Base-by-base conservation (phyloP, 2,797 vertebrate species). In the Sebastiscus tertius region DNA sequence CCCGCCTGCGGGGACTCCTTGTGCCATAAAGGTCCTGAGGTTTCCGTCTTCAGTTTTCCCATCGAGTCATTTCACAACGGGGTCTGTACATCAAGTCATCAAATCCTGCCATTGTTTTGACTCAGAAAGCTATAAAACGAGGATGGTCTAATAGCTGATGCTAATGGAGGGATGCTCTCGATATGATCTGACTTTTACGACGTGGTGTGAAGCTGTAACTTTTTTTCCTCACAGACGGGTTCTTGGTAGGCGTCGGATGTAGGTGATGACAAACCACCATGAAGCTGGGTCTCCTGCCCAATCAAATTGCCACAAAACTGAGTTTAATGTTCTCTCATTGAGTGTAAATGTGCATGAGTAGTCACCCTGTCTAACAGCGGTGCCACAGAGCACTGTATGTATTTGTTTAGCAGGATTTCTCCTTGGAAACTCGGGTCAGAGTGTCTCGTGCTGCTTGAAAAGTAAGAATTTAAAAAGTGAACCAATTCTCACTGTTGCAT, bases 211-310 rank as follows among this genome's bases (percentile, higher is more conserved):
- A 87, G 84, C 79, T 31, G 52, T 85, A 83, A 80, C 39, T 64
- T 42, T 34, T 68, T 62, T 31, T 13, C 18, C 59, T 77, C 34
- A 29, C 66, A 73, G 84, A 71, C 70, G 49, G 83, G 80, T 83
- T 62, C 81, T 59, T 63, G 66, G 85, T 81, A 86, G 81, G 82
- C 29, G 39, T 82, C 60, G 69, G 58, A 77, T 20, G 42, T 22
- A 82, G 74, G 87, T 86, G 88, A 92, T 22, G 87, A 92, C 87
- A 91, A 93, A 90, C 92, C 91, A 88, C 91, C 89, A 1, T 87
- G 86, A 90, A 91, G 84, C 22, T 34, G 82, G 66, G 60, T 76
- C 80, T 79, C 33, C 52, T 74, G 80, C 74, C 87, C 83, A 79
- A 67, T 88, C 63, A 78, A 67, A 66, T 74, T 64, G 58, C 77